Evolutionary conservation across 2,797 vertebrate genomes (phyloP), one percentile per base, ranked within the genome.

Genomic region (Bradypodion pumilum): DNA sequence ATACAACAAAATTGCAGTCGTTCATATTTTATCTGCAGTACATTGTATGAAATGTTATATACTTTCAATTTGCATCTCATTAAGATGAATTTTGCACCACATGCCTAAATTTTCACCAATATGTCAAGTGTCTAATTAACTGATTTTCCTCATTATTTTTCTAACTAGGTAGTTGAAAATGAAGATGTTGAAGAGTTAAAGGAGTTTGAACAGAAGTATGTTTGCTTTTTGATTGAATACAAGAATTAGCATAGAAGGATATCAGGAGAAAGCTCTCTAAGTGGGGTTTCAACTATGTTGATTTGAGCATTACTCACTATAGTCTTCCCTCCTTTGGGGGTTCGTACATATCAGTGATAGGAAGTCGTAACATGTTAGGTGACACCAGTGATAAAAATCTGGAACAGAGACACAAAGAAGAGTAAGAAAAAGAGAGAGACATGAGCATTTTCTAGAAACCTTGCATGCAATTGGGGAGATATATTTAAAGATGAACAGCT

Each of bases 161-260:
- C 62, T 87, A 92, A 79, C 56, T 89, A 99, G 98, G 95, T 98
- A 2, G 95, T 97, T 21, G 96, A 97, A 32, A 91, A 91, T 78
- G 95, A 94, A 23, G 94, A 96, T 49, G 82, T 23, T 1, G 81
- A 91, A 46, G 93, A 95, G 4, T 93, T 99, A 44, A 96, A 98
- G 91, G 91, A 92, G 73, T 81, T 98, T 83, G 97, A 99, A 94
- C 98, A 98, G 90, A 97, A 95, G 98, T 99, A 94, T 85, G 95
- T 79, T 89, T 89, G 16, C 9, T 62, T 66, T 42, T 44, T 46
- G 80, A 62, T 59, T 21, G 2, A 29, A 0, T 46, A 69, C n/a
- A 52, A 66, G 66, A 19, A 65, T 37, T 52, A 52, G 2, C 35
- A 27, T 49, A 32, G 59, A 73, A 66, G 12, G 63, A 56, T 15